phyloP scores from a whole-genome alignment of 1,140 invertebrate genomes.

The Drosophila ercepeae region DNA sequence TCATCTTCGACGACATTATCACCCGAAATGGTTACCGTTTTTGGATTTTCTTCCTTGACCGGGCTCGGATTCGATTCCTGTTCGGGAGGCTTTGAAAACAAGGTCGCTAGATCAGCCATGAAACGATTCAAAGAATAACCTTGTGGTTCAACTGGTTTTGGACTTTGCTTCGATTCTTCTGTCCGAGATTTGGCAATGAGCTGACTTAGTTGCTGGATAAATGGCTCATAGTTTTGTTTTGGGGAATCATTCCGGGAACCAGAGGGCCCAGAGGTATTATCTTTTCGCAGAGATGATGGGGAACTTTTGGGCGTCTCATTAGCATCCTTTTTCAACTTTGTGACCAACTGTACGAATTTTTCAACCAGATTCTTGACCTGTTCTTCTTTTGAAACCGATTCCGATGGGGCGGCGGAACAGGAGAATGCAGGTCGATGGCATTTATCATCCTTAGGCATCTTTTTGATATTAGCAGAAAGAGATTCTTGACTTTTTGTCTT shows the following conservation, averaged over 20 bases:
- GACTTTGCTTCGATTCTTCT: background rate
- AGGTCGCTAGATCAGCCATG: background rate
- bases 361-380: background rate
- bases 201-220: conserved; percentile 7
- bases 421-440: background rate
- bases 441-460: background rate
- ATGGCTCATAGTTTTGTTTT: conserved; percentile 10
- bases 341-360: background rate
- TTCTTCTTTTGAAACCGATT: background rate
- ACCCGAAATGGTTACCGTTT: background rate
- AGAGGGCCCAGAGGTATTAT: no score
- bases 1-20: background rate
- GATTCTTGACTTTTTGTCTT: background rate
- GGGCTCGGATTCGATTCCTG: background rate
- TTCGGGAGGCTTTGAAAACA: conserved; percentile 1
- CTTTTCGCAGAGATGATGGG: background rate
- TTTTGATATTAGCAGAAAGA: background rate
- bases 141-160: background rate
- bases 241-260: background rate
- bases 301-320: background rate
- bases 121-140: conserved; percentile 2
- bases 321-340: background rate
- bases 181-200: background rate
- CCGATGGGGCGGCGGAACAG: background rate
- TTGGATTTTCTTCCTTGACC: background rate